Conservation (phyloP, 2,797 vertebrate genomes). For the Spinus pinus region DNA sequence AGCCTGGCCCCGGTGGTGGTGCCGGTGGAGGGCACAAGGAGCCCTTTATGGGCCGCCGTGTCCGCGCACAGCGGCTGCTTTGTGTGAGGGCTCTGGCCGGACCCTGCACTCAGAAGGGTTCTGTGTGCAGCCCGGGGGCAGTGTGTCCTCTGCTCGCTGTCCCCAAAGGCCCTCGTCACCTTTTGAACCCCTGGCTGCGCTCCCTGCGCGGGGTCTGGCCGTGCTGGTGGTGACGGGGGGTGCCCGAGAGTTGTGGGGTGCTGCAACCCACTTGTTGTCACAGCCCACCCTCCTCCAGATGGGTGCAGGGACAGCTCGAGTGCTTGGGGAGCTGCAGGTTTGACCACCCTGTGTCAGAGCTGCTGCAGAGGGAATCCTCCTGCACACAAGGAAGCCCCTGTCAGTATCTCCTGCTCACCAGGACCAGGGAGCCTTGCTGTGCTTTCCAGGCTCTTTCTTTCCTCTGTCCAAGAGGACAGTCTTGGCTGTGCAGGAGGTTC, state of each 20-base stretch:
- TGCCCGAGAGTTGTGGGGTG: accelerated
- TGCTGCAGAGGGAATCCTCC: not conserved
- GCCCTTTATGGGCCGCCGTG: not conserved
- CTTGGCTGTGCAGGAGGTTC: not conserved
- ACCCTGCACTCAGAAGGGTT: not conserved
- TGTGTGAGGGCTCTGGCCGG: accelerated
- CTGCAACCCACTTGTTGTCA: not conserved
- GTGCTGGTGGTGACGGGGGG: accelerated
- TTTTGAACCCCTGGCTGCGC: not conserved
- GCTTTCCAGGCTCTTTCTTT: not conserved
- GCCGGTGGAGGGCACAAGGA: not conserved
- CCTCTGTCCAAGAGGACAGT: not conserved
- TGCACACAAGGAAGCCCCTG: accelerated
- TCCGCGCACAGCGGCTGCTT: not conserved
- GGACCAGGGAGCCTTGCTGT: not conserved
- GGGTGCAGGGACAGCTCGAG: not conserved
- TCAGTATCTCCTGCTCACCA: accelerated
- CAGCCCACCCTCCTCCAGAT: accelerated
- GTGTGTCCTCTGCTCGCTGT: not conserved
- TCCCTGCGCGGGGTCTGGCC: accelerated
- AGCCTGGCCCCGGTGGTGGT: not conserved
- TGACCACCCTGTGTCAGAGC: not conserved
- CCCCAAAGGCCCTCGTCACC: not conserved
- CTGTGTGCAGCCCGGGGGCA: not conserved
- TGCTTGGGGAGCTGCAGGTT: not conserved